phyloP scores from a whole-genome alignment of 2,113 vertebrate species.

The Trochalopteron elliotii region DNA sequence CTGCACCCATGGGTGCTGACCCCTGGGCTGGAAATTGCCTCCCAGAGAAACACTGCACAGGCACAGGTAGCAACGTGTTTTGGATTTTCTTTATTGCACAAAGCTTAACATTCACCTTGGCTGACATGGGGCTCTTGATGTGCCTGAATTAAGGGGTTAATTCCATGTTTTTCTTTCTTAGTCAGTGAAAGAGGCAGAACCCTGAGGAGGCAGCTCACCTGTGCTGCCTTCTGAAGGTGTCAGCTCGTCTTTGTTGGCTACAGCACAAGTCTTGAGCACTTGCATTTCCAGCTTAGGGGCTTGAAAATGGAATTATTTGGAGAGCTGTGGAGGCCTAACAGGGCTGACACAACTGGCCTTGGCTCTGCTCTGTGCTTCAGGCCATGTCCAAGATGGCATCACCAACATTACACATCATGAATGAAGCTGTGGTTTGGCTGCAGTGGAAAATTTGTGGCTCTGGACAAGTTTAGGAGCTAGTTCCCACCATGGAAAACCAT shows the following conservation, averaged over 20 bases:
- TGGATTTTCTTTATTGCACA: neutral
- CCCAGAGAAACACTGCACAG: neutral
- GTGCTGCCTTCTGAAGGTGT: rapidly evolving
- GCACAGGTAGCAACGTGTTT: neutral
- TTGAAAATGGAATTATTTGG: neutral
- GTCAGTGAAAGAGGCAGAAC: neutral
- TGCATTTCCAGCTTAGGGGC: neutral
- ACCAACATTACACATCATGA: rapidly evolving
- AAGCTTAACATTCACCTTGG: neutral
- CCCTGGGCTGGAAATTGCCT: neutral
- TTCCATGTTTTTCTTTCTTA: neutral
- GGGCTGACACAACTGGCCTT: too few relatives aligned
- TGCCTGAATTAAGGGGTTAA: neutral
- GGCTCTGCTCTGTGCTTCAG: neutral
- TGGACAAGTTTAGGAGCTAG: neutral
- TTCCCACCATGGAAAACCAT: neutral
- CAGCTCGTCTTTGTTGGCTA: neutral
- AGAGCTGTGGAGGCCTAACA: neutral
- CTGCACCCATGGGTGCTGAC: neutral
- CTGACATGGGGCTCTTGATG: neutral
- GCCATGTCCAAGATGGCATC: neutral
- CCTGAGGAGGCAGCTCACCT: neutral
- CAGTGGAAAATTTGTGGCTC: neutral
- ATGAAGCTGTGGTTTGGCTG: neutral
- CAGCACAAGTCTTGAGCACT: neutral